phyloP scores from a whole-genome alignment of 2,797 vertebrate genomes.

The Acipenser ruthenus region DNA sequence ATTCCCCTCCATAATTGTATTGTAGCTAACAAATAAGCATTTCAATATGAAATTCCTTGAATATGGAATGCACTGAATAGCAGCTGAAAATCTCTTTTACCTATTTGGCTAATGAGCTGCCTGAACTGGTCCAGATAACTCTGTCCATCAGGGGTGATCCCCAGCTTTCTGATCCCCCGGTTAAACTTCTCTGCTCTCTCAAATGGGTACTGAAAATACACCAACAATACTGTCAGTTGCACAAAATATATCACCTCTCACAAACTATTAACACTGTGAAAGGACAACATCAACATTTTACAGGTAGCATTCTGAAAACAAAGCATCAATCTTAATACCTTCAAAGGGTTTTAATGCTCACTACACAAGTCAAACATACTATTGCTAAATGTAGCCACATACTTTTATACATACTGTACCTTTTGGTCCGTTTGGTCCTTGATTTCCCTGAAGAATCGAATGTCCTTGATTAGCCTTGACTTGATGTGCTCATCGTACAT shows the following conservation, averaged over 20 bases:
- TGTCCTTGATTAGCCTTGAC: constrained; percentile 96
- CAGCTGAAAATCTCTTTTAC: constrained; percentile 46
- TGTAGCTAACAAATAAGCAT: too few relatives aligned
- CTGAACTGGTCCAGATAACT: constrained; percentile 98
- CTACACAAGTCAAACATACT: neutral
- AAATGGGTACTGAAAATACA: constrained; percentile 78
- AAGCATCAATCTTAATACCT: too few relatives aligned
- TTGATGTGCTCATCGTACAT: constrained; percentile 99
- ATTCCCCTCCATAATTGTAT: too few relatives aligned
- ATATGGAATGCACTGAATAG: too few relatives aligned
- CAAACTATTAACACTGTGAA: neutral
- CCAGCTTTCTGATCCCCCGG: constrained; percentile 92
- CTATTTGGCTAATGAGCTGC: constrained; percentile 96
- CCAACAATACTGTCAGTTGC: neutral
- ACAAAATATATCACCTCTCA: neutral
- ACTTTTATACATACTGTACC: constrained; percentile 47
- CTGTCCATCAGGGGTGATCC: constrained; percentile 92
- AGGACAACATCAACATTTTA: too few relatives aligned
- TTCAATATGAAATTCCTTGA: too few relatives aligned
- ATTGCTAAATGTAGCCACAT: too few relatives aligned
- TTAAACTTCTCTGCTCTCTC: constrained; percentile 98
- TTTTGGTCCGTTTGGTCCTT: constrained; percentile 98
- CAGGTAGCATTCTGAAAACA: too few relatives aligned
- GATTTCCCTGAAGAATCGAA: constrained; percentile 93
- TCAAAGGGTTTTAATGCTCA: neutral